phyloP scores from a whole-genome alignment of 92 coral and sea anemone species.

The Zoanthus sansibaricus region DNA sequence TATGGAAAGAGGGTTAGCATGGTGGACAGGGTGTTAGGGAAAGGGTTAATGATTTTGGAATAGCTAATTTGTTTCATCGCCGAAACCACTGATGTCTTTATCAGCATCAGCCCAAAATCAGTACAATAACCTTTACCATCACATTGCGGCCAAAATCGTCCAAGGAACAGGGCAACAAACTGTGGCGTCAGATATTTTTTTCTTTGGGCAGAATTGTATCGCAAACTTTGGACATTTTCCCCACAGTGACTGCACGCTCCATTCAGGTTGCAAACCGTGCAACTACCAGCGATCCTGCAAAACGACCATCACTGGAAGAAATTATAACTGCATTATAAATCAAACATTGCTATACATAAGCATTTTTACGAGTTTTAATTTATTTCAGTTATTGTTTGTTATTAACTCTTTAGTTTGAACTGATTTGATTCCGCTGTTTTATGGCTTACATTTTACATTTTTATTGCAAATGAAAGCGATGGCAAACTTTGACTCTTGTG shows the following conservation, averaged over 20 bases:
- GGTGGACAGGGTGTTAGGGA: conserved; percentile 3
- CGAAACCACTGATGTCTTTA: conserved; percentile 34
- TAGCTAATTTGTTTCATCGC: conserved; percentile 28
- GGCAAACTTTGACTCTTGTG: not conserved
- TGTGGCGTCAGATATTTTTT: conserved; percentile 28
- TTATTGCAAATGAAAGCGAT: not conserved
- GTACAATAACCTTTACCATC: conserved; percentile 41
- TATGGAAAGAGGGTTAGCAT: no score
- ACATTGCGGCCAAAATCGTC: conserved; percentile 52
- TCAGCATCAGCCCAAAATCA: not conserved
- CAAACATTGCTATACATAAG: not conserved
- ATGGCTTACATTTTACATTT: not conserved
- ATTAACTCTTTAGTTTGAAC: not conserved
- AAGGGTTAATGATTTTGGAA: conserved; percentile 38
- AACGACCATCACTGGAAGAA: conserved; percentile 10
- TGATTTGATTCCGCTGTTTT: not conserved
- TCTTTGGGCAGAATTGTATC: conserved; percentile 34
- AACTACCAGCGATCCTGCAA: conserved; percentile 10
- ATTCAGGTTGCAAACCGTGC: conserved; percentile 1
- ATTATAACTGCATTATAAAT: not conserved
- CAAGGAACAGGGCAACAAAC: conserved; percentile 40
- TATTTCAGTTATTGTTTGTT: not conserved
- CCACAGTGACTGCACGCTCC: conserved; percentile 33
- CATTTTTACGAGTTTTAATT: not conserved
- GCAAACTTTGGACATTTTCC: conserved; percentile 17